These are phyloP conservation scores for Coregonus sp. DNA, from an alignment of 2,797 vertebrate genomes.

Conservation along the genomic window DNA sequence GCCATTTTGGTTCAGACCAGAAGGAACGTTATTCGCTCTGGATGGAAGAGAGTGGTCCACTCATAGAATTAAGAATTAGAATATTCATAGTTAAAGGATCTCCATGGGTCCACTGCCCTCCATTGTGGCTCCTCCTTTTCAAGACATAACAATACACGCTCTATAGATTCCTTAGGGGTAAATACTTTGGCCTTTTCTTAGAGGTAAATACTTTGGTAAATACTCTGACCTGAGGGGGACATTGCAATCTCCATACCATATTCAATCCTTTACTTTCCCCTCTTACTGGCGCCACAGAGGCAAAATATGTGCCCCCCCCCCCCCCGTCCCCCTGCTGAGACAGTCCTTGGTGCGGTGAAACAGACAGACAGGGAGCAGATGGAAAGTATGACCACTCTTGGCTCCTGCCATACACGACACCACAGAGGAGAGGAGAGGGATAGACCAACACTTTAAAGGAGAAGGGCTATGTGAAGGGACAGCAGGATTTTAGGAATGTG, in stretches of 20 bases:
- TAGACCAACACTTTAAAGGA: too few relatives aligned
- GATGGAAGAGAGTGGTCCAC: neutral
- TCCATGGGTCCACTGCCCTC: neutral
- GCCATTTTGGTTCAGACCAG: slow-evolving; percentile 6
- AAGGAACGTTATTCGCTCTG: neutral
- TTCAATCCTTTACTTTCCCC: neutral
- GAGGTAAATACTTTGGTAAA: neutral
- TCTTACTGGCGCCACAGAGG: neutral
- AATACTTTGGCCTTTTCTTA: neutral
- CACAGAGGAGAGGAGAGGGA: slow-evolving; percentile 26
- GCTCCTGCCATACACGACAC: neutral
- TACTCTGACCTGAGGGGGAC: neutral
- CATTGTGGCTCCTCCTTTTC: neutral
- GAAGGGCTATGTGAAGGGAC: neutral
- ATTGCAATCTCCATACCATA: neutral
- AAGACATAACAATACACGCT: neutral
- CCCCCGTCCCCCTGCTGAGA: neutral
- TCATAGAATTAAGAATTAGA: too few relatives aligned
- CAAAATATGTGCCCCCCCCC: neutral
- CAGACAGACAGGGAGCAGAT: slow-evolving; percentile 41
- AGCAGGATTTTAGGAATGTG: too few relatives aligned
- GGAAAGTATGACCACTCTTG: slow-evolving; percentile 52
- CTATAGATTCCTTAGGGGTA: neutral
- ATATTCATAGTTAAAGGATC: neutral
- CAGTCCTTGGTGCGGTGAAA: slow-evolving; percentile 6